Base-by-base conservation (phyloP, 2,797 vertebrate species). In the Alcedo quadribrachys region DNA sequence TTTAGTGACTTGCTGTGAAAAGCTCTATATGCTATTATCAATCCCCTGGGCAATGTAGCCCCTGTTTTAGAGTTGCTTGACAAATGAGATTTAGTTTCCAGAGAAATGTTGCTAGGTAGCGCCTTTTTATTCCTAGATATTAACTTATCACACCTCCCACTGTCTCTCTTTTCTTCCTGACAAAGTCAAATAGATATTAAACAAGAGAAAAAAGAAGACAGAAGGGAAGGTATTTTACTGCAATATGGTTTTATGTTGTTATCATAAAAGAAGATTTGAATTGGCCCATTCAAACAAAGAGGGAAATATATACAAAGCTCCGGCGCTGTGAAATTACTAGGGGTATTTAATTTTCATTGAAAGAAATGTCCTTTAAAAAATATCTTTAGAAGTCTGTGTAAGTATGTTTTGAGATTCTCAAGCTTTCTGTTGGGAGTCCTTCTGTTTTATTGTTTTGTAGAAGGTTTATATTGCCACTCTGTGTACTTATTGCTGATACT, bases 21-120 rank as follows among this genome's bases (percentile, higher is more conserved):
- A 89, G 35, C 69, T 89, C 66, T 93, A 24, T 92, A 65, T 84
- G 77, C 66, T 63, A 60, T 93, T 95, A 91, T 85, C 85, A 89
- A 90, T 93, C 90, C 94, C 92, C 42, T 74, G 75, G 76, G 92
- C 65, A 81, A 77, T 83, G 57, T 62, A 90, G 78, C 54, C 95
- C 62, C 79, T 94, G 90, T 90, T 96, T 90, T 92, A 88, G 91
- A 96, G 85, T 90, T 93, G 91, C 93, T 96, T 97, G 96, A 97
- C 94, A 97, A 97, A 97, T 87, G 93, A 97, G 93, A 78, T 94
- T 94, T 82, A 96, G 94, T 95, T 96, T 87, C 93, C 61, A 78
- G 93, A 95, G 84, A 87, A 87, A 95, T 96, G 96, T 97, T 97
- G 96, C 97, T 97, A 97, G 96, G 97, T 94, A 96, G 96, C 92